Conservation (phyloP, 2,797 vertebrate genomes). For the Coranthus polyacanthus region DNA sequence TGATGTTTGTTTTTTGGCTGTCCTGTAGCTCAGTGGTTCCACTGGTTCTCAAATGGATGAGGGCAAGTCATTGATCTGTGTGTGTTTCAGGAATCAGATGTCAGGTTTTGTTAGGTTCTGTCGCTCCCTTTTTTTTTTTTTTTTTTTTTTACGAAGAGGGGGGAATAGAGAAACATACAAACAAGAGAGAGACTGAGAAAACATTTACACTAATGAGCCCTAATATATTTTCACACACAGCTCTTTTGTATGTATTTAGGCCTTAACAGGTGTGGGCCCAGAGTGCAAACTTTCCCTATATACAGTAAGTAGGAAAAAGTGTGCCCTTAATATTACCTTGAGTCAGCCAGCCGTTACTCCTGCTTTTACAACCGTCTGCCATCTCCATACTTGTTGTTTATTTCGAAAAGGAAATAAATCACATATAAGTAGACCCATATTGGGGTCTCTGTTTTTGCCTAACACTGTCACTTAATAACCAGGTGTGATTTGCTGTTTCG, state of each 20-base stretch:
- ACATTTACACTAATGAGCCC: slow-evolving; percentile 22
- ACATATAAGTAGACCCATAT: slow-evolving; percentile 43
- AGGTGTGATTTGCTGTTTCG: slow-evolving; percentile 39
- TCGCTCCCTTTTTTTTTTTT: background rate
- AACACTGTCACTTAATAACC: slow-evolving; percentile 48
- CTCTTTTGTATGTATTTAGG: slow-evolving; percentile 44
- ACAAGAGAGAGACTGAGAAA: slow-evolving; percentile 24
- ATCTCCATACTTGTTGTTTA: slow-evolving; percentile 38
- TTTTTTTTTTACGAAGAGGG: background rate
- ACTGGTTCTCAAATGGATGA: background rate
- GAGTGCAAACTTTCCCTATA: slow-evolving; percentile 49
- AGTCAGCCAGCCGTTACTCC: slow-evolving; percentile 40
- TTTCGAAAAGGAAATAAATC: slow-evolving; percentile 46
- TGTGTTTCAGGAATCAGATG: slow-evolving; percentile 2
- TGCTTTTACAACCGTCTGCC: slow-evolving; percentile 22
- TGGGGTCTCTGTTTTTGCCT: slow-evolving; percentile 42
- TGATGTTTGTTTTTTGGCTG: slow-evolving; percentile 22
- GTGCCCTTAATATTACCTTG: slow-evolving; percentile 61
- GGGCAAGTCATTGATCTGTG: background rate
- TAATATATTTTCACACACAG: slow-evolving; percentile 28
- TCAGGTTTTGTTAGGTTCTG: slow-evolving; percentile 3
- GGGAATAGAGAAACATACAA: background rate
- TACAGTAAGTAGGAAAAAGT: slow-evolving; percentile 52
- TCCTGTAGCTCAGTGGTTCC: slow-evolving; percentile 2
- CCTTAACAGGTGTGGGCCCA: slow-evolving; percentile 25